These are phyloP conservation scores for Zalophus californianus DNA, from an alignment of 2,797 vertebrate genomes.

Conservation along the genomic window DNA sequence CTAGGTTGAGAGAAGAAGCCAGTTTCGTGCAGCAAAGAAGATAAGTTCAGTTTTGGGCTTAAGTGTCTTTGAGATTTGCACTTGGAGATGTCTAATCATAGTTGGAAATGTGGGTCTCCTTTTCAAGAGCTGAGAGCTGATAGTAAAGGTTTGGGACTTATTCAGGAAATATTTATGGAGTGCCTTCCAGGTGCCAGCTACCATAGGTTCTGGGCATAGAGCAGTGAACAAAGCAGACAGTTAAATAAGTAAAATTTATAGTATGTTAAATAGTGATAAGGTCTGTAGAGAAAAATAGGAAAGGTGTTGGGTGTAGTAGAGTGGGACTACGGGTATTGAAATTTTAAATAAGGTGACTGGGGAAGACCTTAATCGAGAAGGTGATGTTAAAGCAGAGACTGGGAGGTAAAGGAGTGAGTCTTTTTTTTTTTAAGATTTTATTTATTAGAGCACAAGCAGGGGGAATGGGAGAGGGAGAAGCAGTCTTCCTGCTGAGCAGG, in stretches of 20 bases:
- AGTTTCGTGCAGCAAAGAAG: conserved; percentile 25
- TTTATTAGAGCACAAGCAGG: background rate
- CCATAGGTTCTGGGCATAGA: background rate
- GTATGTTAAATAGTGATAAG: background rate
- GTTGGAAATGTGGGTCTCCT: conserved; percentile 6
- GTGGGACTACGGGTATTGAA: background rate
- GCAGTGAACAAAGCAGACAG: background rate
- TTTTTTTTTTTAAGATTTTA: background rate
- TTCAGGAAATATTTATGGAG: background rate
- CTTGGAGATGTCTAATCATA: background rate
- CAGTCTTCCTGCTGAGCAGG: background rate
- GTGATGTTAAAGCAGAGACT: conserved; percentile 27
- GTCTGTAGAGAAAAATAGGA: conserved; percentile 41
- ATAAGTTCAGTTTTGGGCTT: conserved; percentile 13
- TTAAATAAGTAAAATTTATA: conserved; percentile 19
- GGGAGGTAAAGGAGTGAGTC: background rate
- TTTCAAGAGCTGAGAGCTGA: background rate
- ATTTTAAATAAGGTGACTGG: background rate
- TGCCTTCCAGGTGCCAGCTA: background rate
- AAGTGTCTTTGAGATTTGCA: background rate
- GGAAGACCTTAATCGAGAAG: background rate
- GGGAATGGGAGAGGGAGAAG: background rate
- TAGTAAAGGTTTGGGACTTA: background rate
- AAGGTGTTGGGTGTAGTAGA: background rate
- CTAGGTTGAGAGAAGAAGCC: conserved; percentile 35